Base-by-base conservation (phyloP, 92 coral and sea anemone genomes). In the Palythoa grandiflora region DNA sequence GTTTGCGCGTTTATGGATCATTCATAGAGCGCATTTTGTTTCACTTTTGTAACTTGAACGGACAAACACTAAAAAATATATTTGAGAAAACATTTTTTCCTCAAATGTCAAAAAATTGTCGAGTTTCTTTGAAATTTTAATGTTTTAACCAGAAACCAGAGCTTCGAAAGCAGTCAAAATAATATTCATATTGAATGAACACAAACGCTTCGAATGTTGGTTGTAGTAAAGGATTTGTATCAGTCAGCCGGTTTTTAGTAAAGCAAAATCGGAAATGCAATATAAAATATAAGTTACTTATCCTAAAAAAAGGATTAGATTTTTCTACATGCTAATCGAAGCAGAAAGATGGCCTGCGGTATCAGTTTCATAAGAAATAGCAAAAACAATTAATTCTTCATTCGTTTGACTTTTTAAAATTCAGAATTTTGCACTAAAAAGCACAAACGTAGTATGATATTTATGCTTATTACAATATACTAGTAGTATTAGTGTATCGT, bases 101-200 rank as follows among this genome's bases (percentile, higher is more conserved):
- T 5, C n/a, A 12, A 14, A 54, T 52, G 28, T 20, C 54, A 28
- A 76, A 36, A 53, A 76, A 48, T 20, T 19, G 19, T 76, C 39
- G 61, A 76, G 9, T 19, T 14, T 35, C 68, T 35, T 28, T 28
- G 47, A 47, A 76, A 53, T 77, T 53, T 77, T 14, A 77, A 53
- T 54, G 83, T 77, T 77, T 77, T 35, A 65, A 77, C 47, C 19
- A 59, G 40, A 13, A 77, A 28, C 83, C 40, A 28, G 63, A 53
- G 68, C 47, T 9, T 55, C 47, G 6, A 52, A 53, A 53, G 66
- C 14, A 53, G 66, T 20, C 83, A 77, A 77, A 77, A 77, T 77
- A 77, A 10, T 36, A 77, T 77, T 77, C 68, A 77, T 77, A 52
- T 54, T 77, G 83, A 77, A 77, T 77, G 83, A 77, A 77, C 14